Base-by-base conservation (phyloP, 2,797 vertebrate species). In the Rhabdophis nuchalis region DNA sequence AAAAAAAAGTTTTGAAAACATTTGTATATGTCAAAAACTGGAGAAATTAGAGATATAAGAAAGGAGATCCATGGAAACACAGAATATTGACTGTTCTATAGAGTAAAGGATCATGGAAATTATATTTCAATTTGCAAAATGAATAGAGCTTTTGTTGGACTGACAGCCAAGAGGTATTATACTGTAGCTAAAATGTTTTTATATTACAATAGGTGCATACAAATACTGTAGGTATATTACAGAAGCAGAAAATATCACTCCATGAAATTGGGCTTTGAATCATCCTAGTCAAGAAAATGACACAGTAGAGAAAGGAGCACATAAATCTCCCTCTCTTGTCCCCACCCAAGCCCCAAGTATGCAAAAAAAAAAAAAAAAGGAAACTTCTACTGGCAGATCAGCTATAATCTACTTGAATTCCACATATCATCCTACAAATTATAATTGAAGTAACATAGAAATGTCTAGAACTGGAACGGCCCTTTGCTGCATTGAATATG, bases 51-150 rank as follows among this genome's bases (percentile, higher is more conserved):
- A 32, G 23, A 60, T 53, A 3, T n/a, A 61, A 52, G 13, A 87
- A 90, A 56, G 5, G 32, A 3, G 60, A 3, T 27, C 93, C 91
- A 87, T 36, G 92, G 18, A 86, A 61, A 50, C 41, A 92, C 61
- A 23, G 93, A 91, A 85, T 0, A 64, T 11, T 92, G 86, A 27
- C 36, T 91, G 87, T 58, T 86, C 12, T n/a, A 57, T 8, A 57
- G 72, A 58, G 91, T 60, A 92, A 29, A 89, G 60, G 93, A 72
- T 85, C 1, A 36, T 23, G 86, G 86, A 92, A 94, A 60, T n/a
- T 60, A 25, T 2, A 93, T 56, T 85, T 50, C 64, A 90, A 72
- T 32, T 57, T 94, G 61, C 53, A 92, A 89, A 52, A 91, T 89
- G 20, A 68, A 92, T 23, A 68, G 0, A 92, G 87, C 41, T 57